Base-by-base conservation (phyloP, 2,888 invertebrate species). In the Caenorhabditis sp. region DNA sequence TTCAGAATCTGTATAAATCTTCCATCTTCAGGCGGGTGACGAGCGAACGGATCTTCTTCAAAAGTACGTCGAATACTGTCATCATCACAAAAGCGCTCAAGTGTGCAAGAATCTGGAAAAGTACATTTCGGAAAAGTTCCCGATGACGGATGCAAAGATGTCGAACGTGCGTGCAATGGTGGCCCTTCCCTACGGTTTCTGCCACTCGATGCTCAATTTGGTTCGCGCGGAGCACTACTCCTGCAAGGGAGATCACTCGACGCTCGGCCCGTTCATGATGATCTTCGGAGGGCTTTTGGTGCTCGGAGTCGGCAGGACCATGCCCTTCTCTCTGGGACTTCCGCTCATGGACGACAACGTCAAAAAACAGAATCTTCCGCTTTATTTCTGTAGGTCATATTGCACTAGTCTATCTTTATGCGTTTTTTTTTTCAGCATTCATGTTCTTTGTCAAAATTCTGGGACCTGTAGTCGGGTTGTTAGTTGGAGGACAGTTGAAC, bases 291-390 rank as follows among this genome's bases (percentile, higher is more conserved):
- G 87, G 7, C 78, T 89, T 17, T 70, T 89, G 26, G 79, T 89
- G 20, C 80, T 89, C 7, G 89, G 89, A 63, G 82, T 89, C 35
- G 89, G 89, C 15, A 41, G 89, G 58, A 89, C 87, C 15, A 89
- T 89, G 89, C 89, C 89, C 0, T 89, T 87, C 71, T 87, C 89
- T 2, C 80, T 89, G 8, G 89, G 89, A 15, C 72, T 89, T 7
- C 89, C 89, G 2, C 71, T 89, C 9, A 85, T 89, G 72, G 89
- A 89, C 71, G 89, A 89, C 73, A 89, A 89, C 68, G 88, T 89
- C 17, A 86, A 85, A 61, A 89, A 86, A 74, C 48, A 63, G 20
- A 89, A 86, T 79, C 73, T 88, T 20, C 89, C 89, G 3, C 37
- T 88, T 2, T 89, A 88, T 55, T 89, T 89, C 39, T 88, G 88